Evolutionary conservation across 2,888 invertebrate genomes (phyloP), one percentile per base, ranked within the genome.

Genomic region (Tipula unca): DNA sequence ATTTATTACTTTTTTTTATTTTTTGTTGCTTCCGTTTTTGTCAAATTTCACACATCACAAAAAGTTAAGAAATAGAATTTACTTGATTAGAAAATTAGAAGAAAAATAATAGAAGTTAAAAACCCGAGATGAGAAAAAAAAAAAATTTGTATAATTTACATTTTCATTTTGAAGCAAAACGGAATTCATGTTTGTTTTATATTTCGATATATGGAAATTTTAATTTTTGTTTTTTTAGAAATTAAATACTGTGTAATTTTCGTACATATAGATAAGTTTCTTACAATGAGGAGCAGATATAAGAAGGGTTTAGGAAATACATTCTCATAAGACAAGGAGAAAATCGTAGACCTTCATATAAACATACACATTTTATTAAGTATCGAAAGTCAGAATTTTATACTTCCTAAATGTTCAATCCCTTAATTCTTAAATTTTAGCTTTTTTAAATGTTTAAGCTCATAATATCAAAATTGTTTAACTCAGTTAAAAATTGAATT

Each of bases 21-120:
- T 69, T 69, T 69, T 17, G 48, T 48, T 39, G 3, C 39, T 48
- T 48, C n/a, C n/a, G 48, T 48, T 48, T 48, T 48, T 25, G 69
- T 69, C 69, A 69, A 69, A 69, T 69, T 69, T 69, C 69, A 69
- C 69, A 69, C 69, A 69, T 69, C 69, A 69, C 69, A 69, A 69
- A 69, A 69, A 69, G 69, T 69, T 69, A 69, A 69, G 25, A 25
- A 69, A 69, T 69, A 69, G 69, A 69, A 69, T 69, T 69, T 69
- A 69, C 1, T 69, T 69, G 69, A 69, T 69, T 69, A 69, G 69
- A 69, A 54, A 54, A 54, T 54, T 54, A 54, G 48, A 54, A 54
- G 17, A 54, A 69, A 20, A 69, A 69, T 69, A 69, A 69, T 25
- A 25, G 25, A 69, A 69, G 69, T 2, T 69, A 25, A 69, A 69